These are phyloP conservation scores for Anthopleura xanthogrammica DNA, from an alignment of 92 coral and sea anemone species.

Conservation along the genomic window DNA sequence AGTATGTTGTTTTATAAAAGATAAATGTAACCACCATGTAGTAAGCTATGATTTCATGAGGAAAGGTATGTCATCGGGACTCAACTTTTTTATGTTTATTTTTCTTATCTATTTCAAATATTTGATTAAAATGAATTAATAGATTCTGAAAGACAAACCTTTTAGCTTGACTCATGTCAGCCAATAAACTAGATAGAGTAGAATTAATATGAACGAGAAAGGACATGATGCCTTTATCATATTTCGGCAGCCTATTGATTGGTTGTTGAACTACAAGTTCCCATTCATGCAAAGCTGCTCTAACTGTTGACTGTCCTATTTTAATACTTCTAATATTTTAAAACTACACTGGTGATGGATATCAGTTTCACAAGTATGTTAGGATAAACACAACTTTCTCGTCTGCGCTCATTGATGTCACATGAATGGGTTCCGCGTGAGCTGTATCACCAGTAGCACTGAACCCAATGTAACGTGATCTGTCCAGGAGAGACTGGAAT, in stretches of 20 bases:
- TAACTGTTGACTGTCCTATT: too few relatives aligned
- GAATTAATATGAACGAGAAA: too few relatives aligned
- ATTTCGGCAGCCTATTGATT: too few relatives aligned
- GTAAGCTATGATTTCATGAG: too few relatives aligned
- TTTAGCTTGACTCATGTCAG: too few relatives aligned
- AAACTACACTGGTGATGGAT: neutral
- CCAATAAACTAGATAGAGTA: too few relatives aligned
- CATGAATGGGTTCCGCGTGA: neutral
- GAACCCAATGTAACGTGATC: constrained; percentile 17
- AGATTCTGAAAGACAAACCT: neutral
- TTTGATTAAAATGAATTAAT: neutral
- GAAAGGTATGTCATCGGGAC: too few relatives aligned
- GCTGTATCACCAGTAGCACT: neutral
- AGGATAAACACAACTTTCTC: constrained; percentile 13
- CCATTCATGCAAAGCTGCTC: too few relatives aligned
- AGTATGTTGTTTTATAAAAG: too few relatives aligned
- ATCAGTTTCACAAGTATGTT: neutral
- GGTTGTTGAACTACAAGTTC: neutral
- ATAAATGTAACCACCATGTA: too few relatives aligned
- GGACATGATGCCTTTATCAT: too few relatives aligned
- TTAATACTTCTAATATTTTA: neutral
- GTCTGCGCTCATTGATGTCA: neutral
- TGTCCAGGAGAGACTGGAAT: constrained; percentile 9
- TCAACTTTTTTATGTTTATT: neutral
- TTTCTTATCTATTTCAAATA: neutral